A percentile compares a stretch with the other conserved stretches of the same genome.
These are phyloP conservation scores for Chrysogorgia sp. DNA, from an alignment of 92 coral and sea anemone species.

Conservation along the genomic window DNA sequence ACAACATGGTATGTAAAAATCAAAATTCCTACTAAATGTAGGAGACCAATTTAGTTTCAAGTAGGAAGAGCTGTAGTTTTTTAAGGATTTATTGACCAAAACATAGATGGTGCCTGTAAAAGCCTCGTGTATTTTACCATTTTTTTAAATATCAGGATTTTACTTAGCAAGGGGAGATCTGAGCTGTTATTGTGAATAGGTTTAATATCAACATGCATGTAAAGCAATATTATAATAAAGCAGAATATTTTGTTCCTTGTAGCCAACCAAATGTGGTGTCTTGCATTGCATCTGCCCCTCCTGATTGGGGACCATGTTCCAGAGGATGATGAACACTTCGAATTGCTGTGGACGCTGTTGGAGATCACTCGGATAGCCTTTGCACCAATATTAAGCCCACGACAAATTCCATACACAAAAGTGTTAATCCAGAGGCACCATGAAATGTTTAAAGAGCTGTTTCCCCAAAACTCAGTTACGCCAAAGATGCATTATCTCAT, in stretches of 20 bases:
- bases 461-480: conserved; percentile 65
- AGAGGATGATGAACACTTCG: conserved; percentile 68
- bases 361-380: conserved; percentile 58
- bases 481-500: conserved; percentile 79
- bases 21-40: not conserved
- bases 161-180: too few species aligned
- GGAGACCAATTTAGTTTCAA: conserved; percentile 13
- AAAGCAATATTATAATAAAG: not conserved
- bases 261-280: conserved; percentile 87
- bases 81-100: too few species aligned
- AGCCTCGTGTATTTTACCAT: too few species aligned
- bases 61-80: too few species aligned
- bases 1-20: conserved; percentile 60
- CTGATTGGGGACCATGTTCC: conserved; percentile 66
- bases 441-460: conserved; percentile 45
- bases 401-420: conserved; percentile 64
- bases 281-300: conserved; percentile 64
- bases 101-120: too few species aligned
- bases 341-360: conserved; percentile 52
- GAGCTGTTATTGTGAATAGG: not conserved
- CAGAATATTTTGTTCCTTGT: not conserved
- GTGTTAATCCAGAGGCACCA: conserved; percentile 65
- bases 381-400: conserved; percentile 46
- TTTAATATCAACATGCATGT: not conserved
- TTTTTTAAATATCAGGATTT: too few species aligned